phyloP scores from a whole-genome alignment of 1,140 invertebrate genomes.

The Drosophila takahashii region DNA sequence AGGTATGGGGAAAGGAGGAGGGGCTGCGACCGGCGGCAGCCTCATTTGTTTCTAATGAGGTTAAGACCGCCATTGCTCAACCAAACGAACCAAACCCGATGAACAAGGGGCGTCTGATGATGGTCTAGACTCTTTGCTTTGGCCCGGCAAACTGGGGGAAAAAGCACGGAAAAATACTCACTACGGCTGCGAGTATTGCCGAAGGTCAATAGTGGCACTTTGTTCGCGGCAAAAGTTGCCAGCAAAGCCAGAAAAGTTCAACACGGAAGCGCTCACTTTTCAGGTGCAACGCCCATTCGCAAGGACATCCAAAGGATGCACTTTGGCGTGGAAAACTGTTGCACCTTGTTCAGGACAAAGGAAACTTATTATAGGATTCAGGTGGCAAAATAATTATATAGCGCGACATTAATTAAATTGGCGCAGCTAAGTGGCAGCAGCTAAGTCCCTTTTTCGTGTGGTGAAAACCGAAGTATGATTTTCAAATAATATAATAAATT shows the following conservation, averaged over 20 bases:
- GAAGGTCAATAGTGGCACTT: constrained; percentile 57
- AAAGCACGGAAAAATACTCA: constrained; percentile 33
- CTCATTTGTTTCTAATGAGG: constrained; percentile 75
- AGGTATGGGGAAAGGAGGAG: background rate
- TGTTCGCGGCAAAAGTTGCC: constrained; percentile 37
- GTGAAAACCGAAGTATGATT: background rate
- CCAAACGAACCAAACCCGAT: constrained; percentile 19
- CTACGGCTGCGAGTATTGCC: constrained; percentile 50
- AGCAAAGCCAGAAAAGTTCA: constrained; percentile 26
- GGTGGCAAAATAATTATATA: background rate
- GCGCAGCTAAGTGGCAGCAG: background rate
- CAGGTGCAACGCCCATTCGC: constrained; percentile 27
- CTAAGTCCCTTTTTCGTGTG: background rate
- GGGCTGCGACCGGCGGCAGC: constrained; percentile 9
- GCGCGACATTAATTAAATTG: background rate
- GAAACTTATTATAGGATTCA: too few species aligned
- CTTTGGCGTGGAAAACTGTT: constrained; percentile 1
- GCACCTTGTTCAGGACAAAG: background rate
- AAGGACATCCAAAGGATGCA: background rate
- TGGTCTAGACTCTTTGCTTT: constrained; percentile 61
- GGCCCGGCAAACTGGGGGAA: constrained; percentile 39
- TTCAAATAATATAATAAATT: background rate
- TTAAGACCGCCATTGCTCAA: constrained; percentile 55
- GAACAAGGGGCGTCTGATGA: constrained; percentile 51
- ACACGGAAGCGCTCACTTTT: constrained; percentile 17